Conservation (phyloP, 1,140 invertebrate species). For the Pogonomyrmex barbatus region DNA sequence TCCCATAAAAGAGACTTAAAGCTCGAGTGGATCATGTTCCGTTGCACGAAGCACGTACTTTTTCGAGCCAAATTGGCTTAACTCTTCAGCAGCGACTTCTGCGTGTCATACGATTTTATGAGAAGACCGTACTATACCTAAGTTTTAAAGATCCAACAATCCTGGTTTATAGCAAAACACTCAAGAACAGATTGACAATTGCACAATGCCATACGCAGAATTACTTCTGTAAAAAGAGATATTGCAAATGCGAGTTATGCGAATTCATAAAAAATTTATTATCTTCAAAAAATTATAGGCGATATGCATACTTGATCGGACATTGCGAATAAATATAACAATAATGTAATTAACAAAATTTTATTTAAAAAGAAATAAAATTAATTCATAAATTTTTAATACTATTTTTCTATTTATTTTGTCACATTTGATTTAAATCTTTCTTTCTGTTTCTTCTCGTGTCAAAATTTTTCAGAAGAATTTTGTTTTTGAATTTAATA, state of each 20-base stretch:
- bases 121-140: slow-evolving; percentile 20
- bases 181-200: not conserved
- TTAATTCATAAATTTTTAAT: not conserved
- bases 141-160: not conserved
- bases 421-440: not conserved
- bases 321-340: not conserved
- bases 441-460: not conserved
- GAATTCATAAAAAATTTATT: not conserved
- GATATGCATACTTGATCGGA: not conserved
- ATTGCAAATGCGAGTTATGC: not conserved
- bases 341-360: not conserved
- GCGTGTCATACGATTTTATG: slow-evolving; percentile 27
- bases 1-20: slow-evolving; percentile 73
- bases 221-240: not conserved
- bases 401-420: not conserved
- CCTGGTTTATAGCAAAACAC: not conserved
- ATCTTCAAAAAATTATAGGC: not conserved
- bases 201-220: not conserved
- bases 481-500: not conserved
- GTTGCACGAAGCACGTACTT: slow-evolving; percentile 66
- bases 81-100: slow-evolving; percentile 67
- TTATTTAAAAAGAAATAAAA: slow-evolving; percentile 1
- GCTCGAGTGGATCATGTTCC: slow-evolving; percentile 72
- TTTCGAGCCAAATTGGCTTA: slow-evolving; percentile 72
- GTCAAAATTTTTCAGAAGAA: not conserved